Evolutionary conservation across 2,888 invertebrate genomes (phyloP), one percentile per base, ranked within the genome.

Genomic region (Drosophila planitibia): DNA sequence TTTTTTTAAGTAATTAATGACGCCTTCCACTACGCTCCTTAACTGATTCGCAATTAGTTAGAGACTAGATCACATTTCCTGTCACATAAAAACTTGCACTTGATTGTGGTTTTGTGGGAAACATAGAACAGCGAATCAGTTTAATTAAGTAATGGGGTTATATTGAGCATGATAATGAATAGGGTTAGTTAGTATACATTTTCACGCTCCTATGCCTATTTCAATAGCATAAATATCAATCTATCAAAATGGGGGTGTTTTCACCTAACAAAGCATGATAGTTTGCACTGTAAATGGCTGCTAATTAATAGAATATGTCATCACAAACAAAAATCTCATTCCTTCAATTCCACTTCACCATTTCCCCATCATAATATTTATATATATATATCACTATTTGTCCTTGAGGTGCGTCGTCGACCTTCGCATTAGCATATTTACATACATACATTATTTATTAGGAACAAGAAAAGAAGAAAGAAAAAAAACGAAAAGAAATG

Each of bases 371-470:
- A 47, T 22, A 47, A 47, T 16, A 35, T 16, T 10, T 35, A 35
- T 4, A 14, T 14, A 32, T 3, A 16, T 14, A 5, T 5, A 30
- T 66, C 66, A 67, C 28, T 52, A 33, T 41, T 35, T 67, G 68
- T 53, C 68, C 47, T 68, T 54, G 49, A 68, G 67, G 67, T 68
- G 54, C 32, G 37, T 47, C 22, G 22, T 22, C 47, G 47, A 4
- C 37, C 32, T 68, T 44, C 32, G 22, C 41, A 54, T 62, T 54
- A 41, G 32, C 53, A 68, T 25, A 28, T 55, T 49, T 35, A 49
- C 37, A 67, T 54, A 37, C 35, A 57, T 70, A 47, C 35, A 51
- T 37, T 37, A 55, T 39, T 32, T 70, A 39, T 54, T 33, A 33
- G 19, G 7, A 60, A n/a, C 35, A 69, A n/a, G 25, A 19, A 22